Percentiles rank a stretch among this genome's conserved stretches.
Conservation (phyloP, 2,888 invertebrate species). For the Leptinotarsa juncta region DNA sequence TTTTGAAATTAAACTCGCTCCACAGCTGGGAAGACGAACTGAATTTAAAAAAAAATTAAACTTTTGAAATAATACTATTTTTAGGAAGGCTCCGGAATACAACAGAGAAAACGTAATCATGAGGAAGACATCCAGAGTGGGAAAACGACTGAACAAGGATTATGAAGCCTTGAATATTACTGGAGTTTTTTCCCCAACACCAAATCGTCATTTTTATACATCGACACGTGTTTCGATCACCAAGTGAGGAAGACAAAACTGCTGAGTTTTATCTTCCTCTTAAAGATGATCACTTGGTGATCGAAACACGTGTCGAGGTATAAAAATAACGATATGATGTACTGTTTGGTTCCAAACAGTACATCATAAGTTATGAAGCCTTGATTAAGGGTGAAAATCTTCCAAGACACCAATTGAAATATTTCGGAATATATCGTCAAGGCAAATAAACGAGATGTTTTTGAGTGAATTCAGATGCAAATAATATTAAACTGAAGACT, state of each 20-base stretch:
- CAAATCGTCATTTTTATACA: no score
- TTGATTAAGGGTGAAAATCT: conserved; percentile 25
- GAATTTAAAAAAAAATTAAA: background rate
- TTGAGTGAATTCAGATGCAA: conserved; percentile 10
- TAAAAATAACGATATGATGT: no score
- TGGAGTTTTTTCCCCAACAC: no score
- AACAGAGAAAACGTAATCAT: conserved; percentile 9
- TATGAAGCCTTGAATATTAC: conserved; percentile 24
- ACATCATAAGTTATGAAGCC: conserved; percentile 32
- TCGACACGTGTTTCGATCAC: no score
- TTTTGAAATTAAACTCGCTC: background rate
- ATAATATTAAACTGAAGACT: background rate
- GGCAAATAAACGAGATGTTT: conserved; percentile 1
- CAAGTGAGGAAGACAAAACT: no score
- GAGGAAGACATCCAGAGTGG: conserved; percentile 20
- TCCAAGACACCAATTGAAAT: background rate
- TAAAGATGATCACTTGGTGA: no score
- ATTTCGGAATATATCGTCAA: no score
- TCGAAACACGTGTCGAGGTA: no score
- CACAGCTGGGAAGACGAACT: conserved; percentile 15
- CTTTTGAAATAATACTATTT: no score
- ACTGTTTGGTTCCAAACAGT: no score
- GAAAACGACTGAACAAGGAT: conserved; percentile 27
- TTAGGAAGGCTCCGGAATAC: conserved; percentile 26
- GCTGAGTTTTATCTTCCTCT: no score